Conservation (phyloP, 35 echinoderm and acorn worm species). For the Apostichopus californicus region DNA sequence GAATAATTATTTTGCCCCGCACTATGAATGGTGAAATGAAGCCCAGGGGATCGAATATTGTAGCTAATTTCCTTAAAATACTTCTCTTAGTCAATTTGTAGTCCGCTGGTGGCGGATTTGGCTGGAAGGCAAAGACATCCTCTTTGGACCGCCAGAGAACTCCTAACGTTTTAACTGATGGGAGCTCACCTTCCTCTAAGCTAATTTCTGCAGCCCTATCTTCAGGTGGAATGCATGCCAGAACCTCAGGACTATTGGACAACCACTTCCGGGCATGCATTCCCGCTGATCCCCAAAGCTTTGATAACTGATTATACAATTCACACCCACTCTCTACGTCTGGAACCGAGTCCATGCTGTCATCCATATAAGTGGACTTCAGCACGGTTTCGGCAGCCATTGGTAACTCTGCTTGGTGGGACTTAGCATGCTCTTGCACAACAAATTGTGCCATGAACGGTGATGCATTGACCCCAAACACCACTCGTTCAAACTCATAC, state of each 20-base stretch:
- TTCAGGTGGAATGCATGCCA: background rate
- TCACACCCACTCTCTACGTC: background rate
- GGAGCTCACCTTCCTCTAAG: too few species aligned
- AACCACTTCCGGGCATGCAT: conserved; percentile 37
- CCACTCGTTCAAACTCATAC: conserved; percentile 57
- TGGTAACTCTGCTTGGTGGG: background rate
- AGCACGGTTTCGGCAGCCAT: conserved; percentile 42
- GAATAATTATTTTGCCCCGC: too few species aligned
- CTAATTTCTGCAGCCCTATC: too few species aligned
- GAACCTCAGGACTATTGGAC: too few species aligned
- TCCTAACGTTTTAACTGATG: too few species aligned
- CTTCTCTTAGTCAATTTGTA: too few species aligned
- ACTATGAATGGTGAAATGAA: too few species aligned
- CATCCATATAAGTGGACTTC: conserved; percentile 60
- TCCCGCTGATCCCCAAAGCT: conserved; percentile 35
- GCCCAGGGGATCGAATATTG: too few species aligned
- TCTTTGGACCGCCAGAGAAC: too few species aligned
- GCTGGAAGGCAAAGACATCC: too few species aligned
- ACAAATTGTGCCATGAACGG: conserved; percentile 56
- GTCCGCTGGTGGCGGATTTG: too few species aligned
- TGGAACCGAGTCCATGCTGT: conserved; percentile 45
- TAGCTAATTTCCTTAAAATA: too few species aligned
- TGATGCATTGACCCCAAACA: conserved; percentile 51
- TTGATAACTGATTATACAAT: conserved; percentile 30
- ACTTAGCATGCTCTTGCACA: conserved; percentile 29